Conservation (phyloP, 1,140 invertebrate genomes). For the Drosophila repleta region DNA sequence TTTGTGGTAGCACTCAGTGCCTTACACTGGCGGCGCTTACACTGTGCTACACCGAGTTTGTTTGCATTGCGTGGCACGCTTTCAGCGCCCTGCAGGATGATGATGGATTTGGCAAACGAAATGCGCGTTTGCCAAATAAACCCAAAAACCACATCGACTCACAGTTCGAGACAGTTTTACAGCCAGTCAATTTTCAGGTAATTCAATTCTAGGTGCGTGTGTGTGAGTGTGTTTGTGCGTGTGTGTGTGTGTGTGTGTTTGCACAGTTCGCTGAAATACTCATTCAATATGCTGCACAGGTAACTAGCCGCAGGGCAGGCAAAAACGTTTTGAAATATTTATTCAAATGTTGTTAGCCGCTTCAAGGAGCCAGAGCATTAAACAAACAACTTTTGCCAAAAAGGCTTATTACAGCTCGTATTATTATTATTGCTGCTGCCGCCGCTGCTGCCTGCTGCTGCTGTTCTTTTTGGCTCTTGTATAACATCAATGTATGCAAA, state of each 20-base stretch:
- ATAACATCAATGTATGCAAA: conserved; percentile 43
- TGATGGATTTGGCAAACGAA: conserved; percentile 27
- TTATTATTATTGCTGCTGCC: neutral
- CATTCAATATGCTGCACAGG: conserved; percentile 45
- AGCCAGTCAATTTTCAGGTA: conserved; percentile 39
- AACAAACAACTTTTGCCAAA: conserved; percentile 36
- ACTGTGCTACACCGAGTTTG: conserved; percentile 18
- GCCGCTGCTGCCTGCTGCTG: neutral
- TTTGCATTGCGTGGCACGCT: conserved; percentile 20
- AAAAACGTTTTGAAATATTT: conserved; percentile 42
- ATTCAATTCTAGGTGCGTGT: conserved; percentile 22
- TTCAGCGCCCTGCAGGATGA: conserved; percentile 7
- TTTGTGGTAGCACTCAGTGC: conserved; percentile 21
- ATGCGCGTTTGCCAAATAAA: conserved; percentile 1
- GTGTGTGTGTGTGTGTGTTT: conserved; percentile 12
- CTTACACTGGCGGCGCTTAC: neutral
- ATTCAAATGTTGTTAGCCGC: conserved; percentile 35
- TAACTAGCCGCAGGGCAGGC: conserved; percentile 23
- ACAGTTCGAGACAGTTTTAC: conserved; percentile 33
- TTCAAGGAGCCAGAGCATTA: conserved; percentile 28
- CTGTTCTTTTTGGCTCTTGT: conserved; percentile 23
- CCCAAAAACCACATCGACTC: conserved; percentile 18
- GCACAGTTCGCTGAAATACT: conserved; percentile 27
- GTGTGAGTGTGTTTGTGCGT: neutral
- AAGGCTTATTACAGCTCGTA: conserved; percentile 21